Evolutionary conservation across 2,113 vertebrate species (phyloP), one percentile per base, ranked within the genome.

Genomic region (Poeciliopsis prolifica): DNA sequence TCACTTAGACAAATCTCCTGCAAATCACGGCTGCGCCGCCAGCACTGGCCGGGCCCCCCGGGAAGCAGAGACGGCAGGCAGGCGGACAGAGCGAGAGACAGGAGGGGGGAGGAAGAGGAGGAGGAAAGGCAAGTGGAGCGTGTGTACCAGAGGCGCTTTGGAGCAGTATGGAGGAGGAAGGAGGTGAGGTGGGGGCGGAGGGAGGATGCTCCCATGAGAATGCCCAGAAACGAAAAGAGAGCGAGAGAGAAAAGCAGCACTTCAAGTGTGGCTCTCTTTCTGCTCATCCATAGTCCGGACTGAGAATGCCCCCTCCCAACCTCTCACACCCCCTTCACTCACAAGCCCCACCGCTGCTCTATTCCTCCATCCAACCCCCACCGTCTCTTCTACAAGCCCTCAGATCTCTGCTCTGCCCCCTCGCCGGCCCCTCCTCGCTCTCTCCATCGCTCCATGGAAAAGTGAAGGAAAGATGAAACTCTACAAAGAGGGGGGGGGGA

Each of bases 1-100:
- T 95, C 94, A 95, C 94, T 95, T 95, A 94, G 94, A 95, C 94
- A 95, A 95, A 95, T 94, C 93, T 94, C 91, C 92, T 89, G 92
- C 91, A 94, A 94, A 94, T 95, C 93, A 94, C 90, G 90, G 90
- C 88, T 90, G 88, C 78, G 92, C 93, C 92, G 90, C 88, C 92
- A 93, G 93, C 91, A 71, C 88, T 90, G 91, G 87, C 89, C 78
- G 0, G 74, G 85, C 93, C 92, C 90, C 93, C 89, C 77, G 92
- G 94, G 92, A 91, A 83, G 92, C 86, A 87, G 77, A 90, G 92
- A 89, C 89, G 88, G 92, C 87, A 89, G 89, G 89, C 87, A 92
- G 90, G 91, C 87, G 89, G 88, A 89, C 89, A 89, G 89, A 93
- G 87, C 78, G 80, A 86, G 88, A 92, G 84, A 85, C 81, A 75